Evolutionary conservation across 1,140 invertebrate genomes (phyloP), one percentile per base, ranked within the genome.

Genomic region (Ips typographus): DNA sequence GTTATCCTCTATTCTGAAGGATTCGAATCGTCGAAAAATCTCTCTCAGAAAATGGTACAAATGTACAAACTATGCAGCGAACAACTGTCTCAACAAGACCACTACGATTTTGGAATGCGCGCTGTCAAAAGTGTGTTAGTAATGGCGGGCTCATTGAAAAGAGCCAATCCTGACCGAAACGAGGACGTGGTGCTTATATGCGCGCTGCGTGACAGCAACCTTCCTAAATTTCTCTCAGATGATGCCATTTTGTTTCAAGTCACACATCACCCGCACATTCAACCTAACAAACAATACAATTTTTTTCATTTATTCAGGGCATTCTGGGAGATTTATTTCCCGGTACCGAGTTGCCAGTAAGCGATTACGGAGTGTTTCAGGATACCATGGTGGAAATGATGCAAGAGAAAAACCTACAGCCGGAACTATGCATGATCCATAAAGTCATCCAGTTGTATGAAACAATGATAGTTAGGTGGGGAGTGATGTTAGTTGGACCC

Each of bases 21-120:
- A 36, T 96, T 96, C 76, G 92, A 94, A 77, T 90, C 90, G 2
- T 94, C 92, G 1, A 95, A 93, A 78, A 84, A 86, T 2, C 82
- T 97, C 22, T 91, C 94, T 0, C 87, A 90, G 69, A 96, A 96
- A 80, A 96, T 96, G 90, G 90, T 92, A 0, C 88, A 95, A 77
- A 93, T 95, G 89, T 96, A 96, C 78, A 93, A 94, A 75, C 82
- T 97, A 2, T 95, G 93, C 72, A 94, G 91, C 73, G 94, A 96
- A 81, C 94, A 96, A 80, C 83, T 96, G 0, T 96, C 94, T 1
- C 92, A 94, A 72, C 94, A 96, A 80, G 92, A 95, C 79, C 94
- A 96, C 77, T 96, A 96, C 74, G 94, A 96, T 81, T 96, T 94
- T 77, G 93, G 94, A 51, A 95, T 96, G 93, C 85, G 93, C 62